Base-by-base conservation (phyloP, 2,888 invertebrate genomes). In the Leucozona laternaria region DNA sequence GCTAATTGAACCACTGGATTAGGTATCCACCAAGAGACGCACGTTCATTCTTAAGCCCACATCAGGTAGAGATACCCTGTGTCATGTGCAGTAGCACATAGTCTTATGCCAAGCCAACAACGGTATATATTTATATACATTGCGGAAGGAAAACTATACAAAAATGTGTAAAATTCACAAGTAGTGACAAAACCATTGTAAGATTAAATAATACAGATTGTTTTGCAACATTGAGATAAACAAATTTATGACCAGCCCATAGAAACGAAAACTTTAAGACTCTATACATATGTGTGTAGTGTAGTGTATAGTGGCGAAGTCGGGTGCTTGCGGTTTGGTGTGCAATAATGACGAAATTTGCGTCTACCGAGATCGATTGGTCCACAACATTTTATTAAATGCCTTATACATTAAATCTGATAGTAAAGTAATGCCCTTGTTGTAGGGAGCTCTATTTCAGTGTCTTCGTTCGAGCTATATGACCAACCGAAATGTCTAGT, bases 151-250 rank as follows among this genome's bases (percentile, higher is more conserved):
- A 79, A 84, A 79, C 57, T 34, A 62, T 60, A 77, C 48, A 70
- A 70, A 68, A 85, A 85, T 85, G 85, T 80, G 77, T 85, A 70
- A 85, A 85, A 85, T 77, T 80, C 77, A 81, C 76, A 85, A 77
- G 68, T 62, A 73, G 85, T 85, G 85, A 85, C 80, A 85, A 85
- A 85, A 85, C 76, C 79, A 76, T 85, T 85, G 85, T 85, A 68
- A 68, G 85, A 85, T 85, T 72, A 85, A 77, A 80, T 72, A 77
- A 77, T 77, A 60, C 79, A 77, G 80, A 85, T 77, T 68, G 77
- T 81, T 48, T 80, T 77, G 85, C 77, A 81, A 85, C 77, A 57
- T 72, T 77, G 25, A 80, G 80, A 80, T 80, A 80, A 80, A 85
- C 68, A 55, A 79, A 83, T 76, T 85, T 85, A 80, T 77, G 80